phyloP scores from a whole-genome alignment of 2,888 invertebrate genomes.

The Epiperipatus broadwayi region DNA sequence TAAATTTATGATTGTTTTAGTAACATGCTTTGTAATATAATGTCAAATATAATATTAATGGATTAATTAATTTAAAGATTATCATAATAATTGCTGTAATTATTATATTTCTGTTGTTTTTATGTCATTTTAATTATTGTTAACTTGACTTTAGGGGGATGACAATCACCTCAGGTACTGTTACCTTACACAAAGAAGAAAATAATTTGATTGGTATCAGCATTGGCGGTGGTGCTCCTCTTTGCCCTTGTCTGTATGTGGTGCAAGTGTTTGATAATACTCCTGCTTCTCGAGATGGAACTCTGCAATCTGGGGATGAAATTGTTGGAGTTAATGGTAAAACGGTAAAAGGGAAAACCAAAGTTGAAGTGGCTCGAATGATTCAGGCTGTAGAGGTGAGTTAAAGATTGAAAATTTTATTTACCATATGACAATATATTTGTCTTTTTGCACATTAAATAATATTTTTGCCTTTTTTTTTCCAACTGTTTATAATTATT shows the following conservation, averaged over 20 bases:
- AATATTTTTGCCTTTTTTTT: too few species aligned
- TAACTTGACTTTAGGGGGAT: slow-evolving; percentile 91
- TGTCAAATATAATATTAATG: too few species aligned
- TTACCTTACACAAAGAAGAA: slow-evolving; percentile 70
- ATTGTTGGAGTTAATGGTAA: slow-evolving; percentile 78
- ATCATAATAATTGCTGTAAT: too few species aligned
- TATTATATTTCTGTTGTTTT: too few species aligned
- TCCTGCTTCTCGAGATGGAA: slow-evolving; percentile 78
- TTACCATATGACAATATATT: neutral
- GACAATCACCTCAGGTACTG: slow-evolving; percentile 84
- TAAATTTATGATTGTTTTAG: too few species aligned
- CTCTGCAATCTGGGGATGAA: slow-evolving; percentile 89
- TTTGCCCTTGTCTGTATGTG: slow-evolving; percentile 91
- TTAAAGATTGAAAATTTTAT: slow-evolving; percentile 1
- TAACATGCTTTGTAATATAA: too few species aligned
- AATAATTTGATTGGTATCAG: slow-evolving; percentile 87
- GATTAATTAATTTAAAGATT: too few species aligned
- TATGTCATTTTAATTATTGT: too few species aligned
- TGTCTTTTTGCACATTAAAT: too few species aligned
- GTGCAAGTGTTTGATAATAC: slow-evolving; percentile 98
- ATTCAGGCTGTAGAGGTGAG: slow-evolving; percentile 70
- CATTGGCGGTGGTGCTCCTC: slow-evolving; percentile 84
- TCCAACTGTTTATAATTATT: too few species aligned
- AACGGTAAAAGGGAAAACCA: slow-evolving; percentile 85
- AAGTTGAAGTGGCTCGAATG: slow-evolving; percentile 97